Evolutionary conservation across 2,888 invertebrate species (phyloP).

Genomic region (Meandrusa payeni): DNA sequence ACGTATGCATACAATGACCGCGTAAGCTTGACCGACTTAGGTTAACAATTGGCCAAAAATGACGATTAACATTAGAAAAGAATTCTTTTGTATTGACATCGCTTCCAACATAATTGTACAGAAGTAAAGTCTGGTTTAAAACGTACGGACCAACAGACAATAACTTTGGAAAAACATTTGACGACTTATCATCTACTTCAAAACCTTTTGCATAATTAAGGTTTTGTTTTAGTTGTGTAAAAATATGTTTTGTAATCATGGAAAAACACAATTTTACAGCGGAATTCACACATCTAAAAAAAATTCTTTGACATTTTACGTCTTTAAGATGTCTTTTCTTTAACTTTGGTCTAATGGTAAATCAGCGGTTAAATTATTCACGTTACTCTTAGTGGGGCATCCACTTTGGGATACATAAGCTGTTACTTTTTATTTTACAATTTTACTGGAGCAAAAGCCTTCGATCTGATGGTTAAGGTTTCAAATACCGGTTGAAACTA

Average conservation of each 20-base stretch:
- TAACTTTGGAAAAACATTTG: neutral
- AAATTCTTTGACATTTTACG: no score
- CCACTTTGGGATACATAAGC: no score
- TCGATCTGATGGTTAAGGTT: no score
- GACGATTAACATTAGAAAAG: constrained; percentile 21
- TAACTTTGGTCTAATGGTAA: no score
- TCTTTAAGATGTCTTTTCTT: no score
- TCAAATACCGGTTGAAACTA: no score
- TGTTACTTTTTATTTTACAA: no score
- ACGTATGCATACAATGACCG: constrained; percentile 11
- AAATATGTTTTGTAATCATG: constrained; percentile 11
- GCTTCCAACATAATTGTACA: constrained; percentile 11
- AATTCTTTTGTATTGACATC: constrained; percentile 16
- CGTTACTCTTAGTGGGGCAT: no score
- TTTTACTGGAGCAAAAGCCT: no score
- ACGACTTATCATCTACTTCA: constrained; percentile 5
- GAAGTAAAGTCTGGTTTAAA: constrained; percentile 2
- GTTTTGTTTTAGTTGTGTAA: constrained; percentile 4
- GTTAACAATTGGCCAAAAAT: constrained; percentile 20
- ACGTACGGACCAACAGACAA: constrained; percentile 3
- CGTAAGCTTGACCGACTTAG: constrained; percentile 17
- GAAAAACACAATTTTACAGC: no score
- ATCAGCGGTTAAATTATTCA: no score
- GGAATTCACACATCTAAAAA: no score
- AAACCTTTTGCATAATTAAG: constrained; percentile 11